Conservation (phyloP, 2,888 invertebrate genomes). For the Heliconius erato region DNA sequence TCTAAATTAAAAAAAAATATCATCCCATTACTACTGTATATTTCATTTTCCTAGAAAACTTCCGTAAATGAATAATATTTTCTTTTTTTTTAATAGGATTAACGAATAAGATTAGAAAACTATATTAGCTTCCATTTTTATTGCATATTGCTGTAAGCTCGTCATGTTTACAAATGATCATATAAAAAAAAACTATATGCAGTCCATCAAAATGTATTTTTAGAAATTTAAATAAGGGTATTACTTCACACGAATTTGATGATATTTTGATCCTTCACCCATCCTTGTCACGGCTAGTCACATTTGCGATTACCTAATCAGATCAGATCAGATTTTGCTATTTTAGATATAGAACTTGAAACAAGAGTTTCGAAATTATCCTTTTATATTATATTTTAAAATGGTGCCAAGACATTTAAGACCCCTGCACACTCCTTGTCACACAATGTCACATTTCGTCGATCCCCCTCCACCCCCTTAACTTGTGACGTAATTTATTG, state of each 20-base stretch:
- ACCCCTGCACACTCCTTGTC: not conserved
- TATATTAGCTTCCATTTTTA: not conserved
- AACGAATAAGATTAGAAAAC: not conserved
- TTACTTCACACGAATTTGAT: not conserved
- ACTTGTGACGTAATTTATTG: no score
- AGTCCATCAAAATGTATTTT: not conserved
- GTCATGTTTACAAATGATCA: not conserved
- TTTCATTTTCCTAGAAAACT: not conserved
- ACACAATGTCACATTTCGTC: no score
- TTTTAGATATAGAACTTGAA: not conserved
- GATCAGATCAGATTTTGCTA: no score
- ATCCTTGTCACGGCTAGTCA: no score
- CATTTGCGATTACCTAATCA: no score
- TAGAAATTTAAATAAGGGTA: not conserved
- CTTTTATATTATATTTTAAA: not conserved
- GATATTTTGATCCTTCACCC: not conserved
- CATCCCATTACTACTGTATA: not conserved
- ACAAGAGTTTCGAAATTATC: not conserved
- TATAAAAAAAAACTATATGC: not conserved
- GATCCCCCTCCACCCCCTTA: no score
- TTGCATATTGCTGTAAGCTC: not conserved
- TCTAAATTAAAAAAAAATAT: not conserved
- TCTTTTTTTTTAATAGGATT: not conserved
- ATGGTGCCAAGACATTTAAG: not conserved
- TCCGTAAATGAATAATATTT: not conserved